These are phyloP conservation scores for Machimus atricapillus DNA, from an alignment of 2,888 invertebrate genomes.

Conservation along the genomic window DNA sequence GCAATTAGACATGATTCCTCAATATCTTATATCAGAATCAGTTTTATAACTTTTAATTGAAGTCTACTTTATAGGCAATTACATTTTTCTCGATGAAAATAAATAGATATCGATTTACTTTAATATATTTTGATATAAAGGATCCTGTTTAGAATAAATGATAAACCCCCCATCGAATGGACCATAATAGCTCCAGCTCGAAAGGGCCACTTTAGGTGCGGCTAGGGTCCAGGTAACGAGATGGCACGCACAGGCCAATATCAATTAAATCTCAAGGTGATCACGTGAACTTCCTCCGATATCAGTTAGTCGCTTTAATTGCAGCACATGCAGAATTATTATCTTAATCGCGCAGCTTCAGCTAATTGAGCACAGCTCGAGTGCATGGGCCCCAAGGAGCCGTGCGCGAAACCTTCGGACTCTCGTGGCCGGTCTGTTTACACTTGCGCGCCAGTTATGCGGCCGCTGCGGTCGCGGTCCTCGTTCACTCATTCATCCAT, in stretches of 20 bases:
- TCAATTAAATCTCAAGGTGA: constrained; percentile 45
- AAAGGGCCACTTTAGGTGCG: neutral
- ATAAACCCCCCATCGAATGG: neutral
- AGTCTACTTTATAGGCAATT: neutral
- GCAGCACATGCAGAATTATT: neutral
- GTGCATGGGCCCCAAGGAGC: neutral
- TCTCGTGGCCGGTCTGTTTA: neutral
- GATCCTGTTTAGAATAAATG: neutral
- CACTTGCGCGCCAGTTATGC: neutral
- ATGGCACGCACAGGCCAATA: neutral
- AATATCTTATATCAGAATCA: neutral
- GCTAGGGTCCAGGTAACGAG: neutral
- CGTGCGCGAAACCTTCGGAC: neutral
- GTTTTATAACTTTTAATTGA: neutral
- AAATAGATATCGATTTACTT: neutral
- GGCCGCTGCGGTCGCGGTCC: neutral
- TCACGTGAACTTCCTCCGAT: constrained; percentile 40
- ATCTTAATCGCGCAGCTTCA: constrained; percentile 19
- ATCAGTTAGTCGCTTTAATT: constrained; percentile 2
- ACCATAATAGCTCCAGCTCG: neutral
- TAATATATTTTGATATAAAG: neutral
- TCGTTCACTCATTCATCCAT: constrained; percentile 1
- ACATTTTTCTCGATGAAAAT: neutral
- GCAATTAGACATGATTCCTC: neutral
- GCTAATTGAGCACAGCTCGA: neutral